phyloP scores from a whole-genome alignment of 2,113 vertebrate species.

The Lepidothrix coronata region DNA sequence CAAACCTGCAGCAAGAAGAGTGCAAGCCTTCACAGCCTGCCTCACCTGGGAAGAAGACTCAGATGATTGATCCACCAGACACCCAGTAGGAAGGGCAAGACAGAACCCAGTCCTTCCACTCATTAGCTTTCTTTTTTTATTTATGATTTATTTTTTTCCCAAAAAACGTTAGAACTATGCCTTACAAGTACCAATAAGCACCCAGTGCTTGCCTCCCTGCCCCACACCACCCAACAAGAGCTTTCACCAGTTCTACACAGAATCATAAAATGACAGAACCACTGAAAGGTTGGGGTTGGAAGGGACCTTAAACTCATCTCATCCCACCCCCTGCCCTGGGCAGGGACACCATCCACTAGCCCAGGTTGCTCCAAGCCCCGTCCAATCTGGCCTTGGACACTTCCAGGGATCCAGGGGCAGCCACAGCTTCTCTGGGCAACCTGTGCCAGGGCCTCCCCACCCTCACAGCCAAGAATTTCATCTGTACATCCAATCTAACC shows the following conservation, averaged over 20 bases:
- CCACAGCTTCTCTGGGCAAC: not conserved
- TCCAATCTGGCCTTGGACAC: not conserved
- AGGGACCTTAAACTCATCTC: not conserved
- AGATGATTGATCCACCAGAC: not conserved
- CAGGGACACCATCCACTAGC: not conserved
- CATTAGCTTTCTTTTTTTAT: not conserved
- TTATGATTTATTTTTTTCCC: accelerated
- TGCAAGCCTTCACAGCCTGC: not conserved
- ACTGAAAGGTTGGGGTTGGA: not conserved
- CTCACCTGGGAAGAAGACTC: not conserved
- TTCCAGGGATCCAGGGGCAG: not conserved
- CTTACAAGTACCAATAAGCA: not conserved
- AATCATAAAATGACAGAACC: not conserved
- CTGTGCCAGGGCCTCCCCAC: not conserved
- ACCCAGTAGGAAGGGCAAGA: not conserved
- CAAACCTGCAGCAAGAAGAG: not conserved
- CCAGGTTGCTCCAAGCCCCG: not conserved
- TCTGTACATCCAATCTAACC: not conserved
- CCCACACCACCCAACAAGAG: not conserved
- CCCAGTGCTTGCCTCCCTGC: not conserved
- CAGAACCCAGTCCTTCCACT: not conserved
- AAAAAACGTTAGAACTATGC: not conserved
- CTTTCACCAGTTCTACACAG: not conserved
- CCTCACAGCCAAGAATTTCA: not conserved
- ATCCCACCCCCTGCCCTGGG: too few species aligned